A percentile compares a stretch with the other conserved stretches of the same genome.
Conservation (phyloP, 2,888 invertebrate species). For the Platycheirus rosarum region DNA sequence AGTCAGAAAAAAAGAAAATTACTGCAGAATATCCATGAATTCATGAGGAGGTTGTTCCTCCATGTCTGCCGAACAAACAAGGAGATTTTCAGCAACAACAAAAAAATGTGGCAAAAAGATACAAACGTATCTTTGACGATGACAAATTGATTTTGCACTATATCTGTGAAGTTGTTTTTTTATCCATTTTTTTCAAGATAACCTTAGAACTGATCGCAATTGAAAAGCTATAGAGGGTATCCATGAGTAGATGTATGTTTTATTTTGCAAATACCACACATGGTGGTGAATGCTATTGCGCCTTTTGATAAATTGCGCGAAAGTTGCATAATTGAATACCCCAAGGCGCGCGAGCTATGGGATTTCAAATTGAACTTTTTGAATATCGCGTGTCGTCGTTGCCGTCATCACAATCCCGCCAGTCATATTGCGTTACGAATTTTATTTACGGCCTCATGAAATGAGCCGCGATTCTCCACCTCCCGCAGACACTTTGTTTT, state of each 20-base stretch:
- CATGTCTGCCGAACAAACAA: not conserved
- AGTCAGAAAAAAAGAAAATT: not conserved
- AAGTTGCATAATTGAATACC: constrained; percentile 70
- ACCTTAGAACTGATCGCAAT: constrained; percentile 34
- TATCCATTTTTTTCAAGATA: not conserved
- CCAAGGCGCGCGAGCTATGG: constrained; percentile 35
- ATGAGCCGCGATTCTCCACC: not conserved
- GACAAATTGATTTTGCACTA: constrained; percentile 70
- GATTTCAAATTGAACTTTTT: constrained; percentile 37
- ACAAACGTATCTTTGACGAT: constrained; percentile 56
- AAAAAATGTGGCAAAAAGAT: constrained; percentile 5
- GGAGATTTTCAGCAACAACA: constrained; percentile 2
- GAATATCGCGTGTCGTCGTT: constrained; percentile 42
- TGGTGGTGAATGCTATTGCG: constrained; percentile 47
- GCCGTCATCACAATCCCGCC: constrained; percentile 10
- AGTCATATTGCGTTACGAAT: constrained; percentile 5
- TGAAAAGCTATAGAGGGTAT: constrained; percentile 13
- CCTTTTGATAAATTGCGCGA: constrained; percentile 63
- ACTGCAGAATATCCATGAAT: too few species aligned
- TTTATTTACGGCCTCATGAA: constrained; percentile 35
- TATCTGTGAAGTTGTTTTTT: constrained; percentile 49
- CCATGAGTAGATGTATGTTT: not conserved
- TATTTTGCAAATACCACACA: constrained; percentile 41
- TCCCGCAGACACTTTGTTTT: too few species aligned
- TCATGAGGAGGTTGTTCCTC: not conserved